Evolutionary conservation across 1,140 invertebrate genomes (phyloP), one percentile per base, ranked within the genome.

Genomic region (Copidosoma floridanum): DNA sequence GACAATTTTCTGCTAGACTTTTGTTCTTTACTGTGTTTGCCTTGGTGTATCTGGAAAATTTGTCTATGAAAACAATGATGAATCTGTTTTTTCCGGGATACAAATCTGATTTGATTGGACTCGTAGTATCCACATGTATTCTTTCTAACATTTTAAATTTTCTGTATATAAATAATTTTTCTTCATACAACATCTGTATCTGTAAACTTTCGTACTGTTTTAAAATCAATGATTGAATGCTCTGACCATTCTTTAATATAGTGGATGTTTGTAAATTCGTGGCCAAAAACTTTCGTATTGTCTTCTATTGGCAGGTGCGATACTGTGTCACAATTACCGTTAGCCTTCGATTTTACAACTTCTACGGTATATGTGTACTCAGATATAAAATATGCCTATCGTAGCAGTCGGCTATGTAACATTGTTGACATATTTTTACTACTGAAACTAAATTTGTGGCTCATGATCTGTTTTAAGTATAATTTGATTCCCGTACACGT

Each of bases 401-500:
- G 3, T 44, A 57, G 56, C 14, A 37, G 23, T 37, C 50, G 35
- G 10, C 16, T 37, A 43, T 50, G 50, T 24, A 51, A 32, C 53
- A 52, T 61, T 64, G 65, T 38, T 35, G 60, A 46, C 54, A 61
- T 56, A 20, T 48, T 41, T 68, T 71, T 38, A 46, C 48, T 29
- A 65, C 74, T 69, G 38, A 80, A 79, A 50, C 80, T 75, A 10
- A 43, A 56, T 7, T 66, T 29, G 54, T 6, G 76, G 71, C 61
- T 78, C 68, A 47, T 81, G 76, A 57, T 80, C 79, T 23, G 71
- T 79, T 24, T 68, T 51, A 5, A 78, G 29, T 21, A 58, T 68
- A 64, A 81, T 80, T 52, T 65, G 43, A n/a, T 72, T 44, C 16
- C 82, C 80, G 61, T 69, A 76, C 0, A 83, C 29, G 62, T 76